These are phyloP conservation scores for Plusia festucae DNA, from an alignment of 2,888 invertebrate species.

Conservation along the genomic window DNA sequence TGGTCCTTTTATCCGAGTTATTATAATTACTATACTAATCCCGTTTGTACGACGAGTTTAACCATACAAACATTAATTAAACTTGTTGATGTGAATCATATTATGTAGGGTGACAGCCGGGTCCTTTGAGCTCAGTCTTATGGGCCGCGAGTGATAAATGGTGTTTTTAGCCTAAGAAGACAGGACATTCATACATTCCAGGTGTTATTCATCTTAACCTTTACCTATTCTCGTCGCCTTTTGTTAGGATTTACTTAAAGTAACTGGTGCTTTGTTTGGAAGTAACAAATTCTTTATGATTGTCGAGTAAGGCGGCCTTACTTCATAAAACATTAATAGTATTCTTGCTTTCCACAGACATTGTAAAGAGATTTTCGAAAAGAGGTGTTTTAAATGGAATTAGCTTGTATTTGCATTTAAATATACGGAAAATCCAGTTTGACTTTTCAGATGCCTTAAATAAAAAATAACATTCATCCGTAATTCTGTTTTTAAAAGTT, in stretches of 20 bases:
- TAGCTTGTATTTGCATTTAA: no score
- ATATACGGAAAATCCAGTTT: no score
- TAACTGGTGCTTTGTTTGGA: background rate
- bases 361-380: no score
- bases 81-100: conserved; percentile 36
- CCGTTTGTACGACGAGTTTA: conserved; percentile 19
- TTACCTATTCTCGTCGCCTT: conserved; percentile 9
- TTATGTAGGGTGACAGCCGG: conserved; percentile 29
- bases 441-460: no score
- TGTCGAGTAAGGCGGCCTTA: no score
- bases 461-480: no score
- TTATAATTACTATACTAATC: conserved; percentile 8
- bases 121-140: conserved; percentile 16
- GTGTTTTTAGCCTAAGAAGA: conserved; percentile 26
- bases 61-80: conserved; percentile 39
- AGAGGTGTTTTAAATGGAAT: no score
- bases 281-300: no score
- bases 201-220: conserved; percentile 39
- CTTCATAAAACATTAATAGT: no score
- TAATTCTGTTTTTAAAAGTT: no score
- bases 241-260: background rate
- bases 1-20: conserved; percentile 16
- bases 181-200: conserved; percentile 31
- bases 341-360: no score
- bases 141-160: conserved; percentile 27